phyloP scores from a whole-genome alignment of 2,113 vertebrate genomes.

The Brachypteracias leptosomus region DNA sequence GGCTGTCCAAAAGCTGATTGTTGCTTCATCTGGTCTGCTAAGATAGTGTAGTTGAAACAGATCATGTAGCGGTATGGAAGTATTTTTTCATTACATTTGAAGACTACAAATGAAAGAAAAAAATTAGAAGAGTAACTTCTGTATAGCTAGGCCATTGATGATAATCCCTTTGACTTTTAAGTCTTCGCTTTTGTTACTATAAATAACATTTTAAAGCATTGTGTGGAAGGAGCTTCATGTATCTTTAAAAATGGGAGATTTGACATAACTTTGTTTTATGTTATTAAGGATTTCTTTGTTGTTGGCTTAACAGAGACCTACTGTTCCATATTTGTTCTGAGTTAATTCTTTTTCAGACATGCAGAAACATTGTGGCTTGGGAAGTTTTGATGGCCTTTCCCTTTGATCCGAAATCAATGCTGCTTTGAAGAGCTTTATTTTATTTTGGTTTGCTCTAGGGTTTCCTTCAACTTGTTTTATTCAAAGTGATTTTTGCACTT shows the following conservation, averaged over 20 bases:
- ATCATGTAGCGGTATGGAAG: constrained; percentile 17
- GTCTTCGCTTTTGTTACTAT: constrained; percentile 68
- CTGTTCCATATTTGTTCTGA: constrained; percentile 73
- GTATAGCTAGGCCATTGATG: constrained; percentile 61
- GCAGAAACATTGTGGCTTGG: constrained; percentile 61
- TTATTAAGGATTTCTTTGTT: constrained; percentile 78
- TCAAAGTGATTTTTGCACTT: constrained; percentile 64
- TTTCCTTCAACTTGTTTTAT: constrained; percentile 55
- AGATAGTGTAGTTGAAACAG: constrained; percentile 68
- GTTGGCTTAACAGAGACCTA: constrained; percentile 70
- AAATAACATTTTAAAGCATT: constrained; percentile 73
- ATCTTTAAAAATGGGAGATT: constrained; percentile 71
- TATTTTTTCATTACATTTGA: constrained; percentile 63
- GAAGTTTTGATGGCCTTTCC: constrained; percentile 69
- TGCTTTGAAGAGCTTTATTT: constrained; percentile 69
- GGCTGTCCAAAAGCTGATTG: constrained; percentile 58
- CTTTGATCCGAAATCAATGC: constrained; percentile 69
- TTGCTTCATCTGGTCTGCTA: constrained; percentile 62
- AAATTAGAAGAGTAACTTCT: constrained; percentile 66
- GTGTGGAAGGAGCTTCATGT: constrained; percentile 55
- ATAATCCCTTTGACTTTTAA: constrained; percentile 77
- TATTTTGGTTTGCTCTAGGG: constrained; percentile 56
- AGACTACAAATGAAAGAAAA: constrained; percentile 64
- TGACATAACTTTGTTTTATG: constrained; percentile 74
- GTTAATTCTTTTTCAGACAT: constrained; percentile 73